These are phyloP conservation scores for Maconellicoccus hirsutus DNA, from an alignment of 1,140 invertebrate genomes.

Conservation along the genomic window DNA sequence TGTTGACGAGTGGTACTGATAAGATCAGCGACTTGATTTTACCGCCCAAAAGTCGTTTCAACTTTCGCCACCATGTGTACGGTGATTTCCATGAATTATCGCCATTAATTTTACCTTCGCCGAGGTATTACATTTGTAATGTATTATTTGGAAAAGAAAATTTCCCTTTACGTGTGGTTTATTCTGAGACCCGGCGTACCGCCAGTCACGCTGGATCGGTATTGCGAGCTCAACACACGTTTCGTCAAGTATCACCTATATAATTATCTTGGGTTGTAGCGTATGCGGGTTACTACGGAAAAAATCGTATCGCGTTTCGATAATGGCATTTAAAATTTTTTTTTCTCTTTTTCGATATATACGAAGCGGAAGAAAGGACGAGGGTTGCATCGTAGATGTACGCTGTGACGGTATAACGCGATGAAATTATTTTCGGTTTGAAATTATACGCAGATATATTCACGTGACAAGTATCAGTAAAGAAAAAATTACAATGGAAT, in stretches of 20 bases:
- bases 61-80: not conserved
- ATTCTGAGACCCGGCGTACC: not conserved
- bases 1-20: not conserved
- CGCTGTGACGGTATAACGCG: not conserved
- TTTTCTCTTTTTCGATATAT: not conserved
- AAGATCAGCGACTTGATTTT: not conserved
- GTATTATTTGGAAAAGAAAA: conserved; percentile 9
- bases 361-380: too few species aligned
- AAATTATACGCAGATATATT: too few species aligned
- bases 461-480: not conserved
- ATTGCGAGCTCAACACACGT: not conserved
- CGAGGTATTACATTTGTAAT: not conserved
- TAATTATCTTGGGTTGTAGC: not conserved
- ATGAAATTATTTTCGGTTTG: not conserved
- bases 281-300: not conserved
- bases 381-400: not conserved
- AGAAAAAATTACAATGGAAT: not conserved
- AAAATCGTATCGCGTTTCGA: conserved; percentile 3
- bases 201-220: not conserved
- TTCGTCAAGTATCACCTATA: conserved; percentile 3
- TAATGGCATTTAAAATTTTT: conserved; percentile 3
- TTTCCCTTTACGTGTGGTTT: not conserved
- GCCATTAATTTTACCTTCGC: not conserved
- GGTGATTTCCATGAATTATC: not conserved
- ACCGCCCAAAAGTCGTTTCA: not conserved